Conservation (phyloP, 2,888 invertebrate species). For the Netelia inedita region DNA sequence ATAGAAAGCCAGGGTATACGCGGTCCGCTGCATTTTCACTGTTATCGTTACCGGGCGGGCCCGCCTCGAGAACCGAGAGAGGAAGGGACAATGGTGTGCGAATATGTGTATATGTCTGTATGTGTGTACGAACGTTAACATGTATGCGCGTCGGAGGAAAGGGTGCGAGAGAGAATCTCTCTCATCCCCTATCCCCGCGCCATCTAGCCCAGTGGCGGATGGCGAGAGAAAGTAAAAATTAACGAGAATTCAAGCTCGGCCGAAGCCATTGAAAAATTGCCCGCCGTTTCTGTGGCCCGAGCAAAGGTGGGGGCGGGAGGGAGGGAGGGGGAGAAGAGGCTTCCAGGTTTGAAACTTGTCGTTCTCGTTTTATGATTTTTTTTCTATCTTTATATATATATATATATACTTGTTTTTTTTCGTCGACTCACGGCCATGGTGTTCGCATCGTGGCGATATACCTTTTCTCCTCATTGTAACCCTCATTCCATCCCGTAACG, state of each 20-base stretch:
- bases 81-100: constrained; percentile 76
- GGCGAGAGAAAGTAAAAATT: constrained; percentile 84
- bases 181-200: not conserved
- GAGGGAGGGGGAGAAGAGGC: constrained; percentile 70
- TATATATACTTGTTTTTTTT: constrained; percentile 44
- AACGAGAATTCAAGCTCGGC: constrained; percentile 84
- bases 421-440: constrained; percentile 49
- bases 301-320: constrained; percentile 34
- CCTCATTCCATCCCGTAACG: constrained; percentile 28
- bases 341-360: constrained; percentile 79
- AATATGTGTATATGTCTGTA: constrained; percentile 43
- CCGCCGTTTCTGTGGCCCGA: constrained; percentile 71
- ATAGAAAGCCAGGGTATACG: constrained; percentile 70
- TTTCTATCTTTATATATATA: constrained; percentile 21
- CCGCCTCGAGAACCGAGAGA: constrained; percentile 74
- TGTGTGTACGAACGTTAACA: constrained; percentile 15
- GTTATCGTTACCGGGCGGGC: constrained; percentile 81
- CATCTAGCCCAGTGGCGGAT: constrained; percentile 77
- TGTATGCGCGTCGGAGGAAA: constrained; percentile 19
- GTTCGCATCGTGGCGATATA: constrained; percentile 35
- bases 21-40: constrained; percentile 83
- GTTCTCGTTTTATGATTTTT: constrained; percentile 72
- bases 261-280: constrained; percentile 84
- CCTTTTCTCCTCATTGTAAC: constrained; percentile 51
- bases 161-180: constrained; percentile 22